Evolutionary conservation across 2,113 vertebrate genomes (phyloP).

Genomic region (Alectura lathami): DNA sequence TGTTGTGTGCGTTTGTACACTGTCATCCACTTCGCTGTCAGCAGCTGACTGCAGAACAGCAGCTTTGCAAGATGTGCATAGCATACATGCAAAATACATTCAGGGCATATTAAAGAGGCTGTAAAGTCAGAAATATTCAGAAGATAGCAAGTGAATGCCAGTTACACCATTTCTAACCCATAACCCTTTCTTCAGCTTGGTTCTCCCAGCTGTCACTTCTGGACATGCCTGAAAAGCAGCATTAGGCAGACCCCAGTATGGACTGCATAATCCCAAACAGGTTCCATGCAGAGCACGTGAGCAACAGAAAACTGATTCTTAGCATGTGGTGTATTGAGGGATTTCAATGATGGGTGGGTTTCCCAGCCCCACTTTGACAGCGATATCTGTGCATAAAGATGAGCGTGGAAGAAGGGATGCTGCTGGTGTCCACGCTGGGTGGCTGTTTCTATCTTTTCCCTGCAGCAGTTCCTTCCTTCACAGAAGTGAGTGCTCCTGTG

Average conservation of each 20-base stretch:
- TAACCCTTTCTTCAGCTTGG: background rate
- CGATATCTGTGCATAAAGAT: background rate
- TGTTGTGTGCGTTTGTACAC: background rate
- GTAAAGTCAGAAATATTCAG: background rate
- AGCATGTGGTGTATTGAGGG: background rate
- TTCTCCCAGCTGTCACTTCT: background rate
- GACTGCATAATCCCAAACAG: background rate
- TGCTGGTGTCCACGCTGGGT: background rate
- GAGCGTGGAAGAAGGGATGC: fast-evolving
- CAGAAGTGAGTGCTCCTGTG: background rate
- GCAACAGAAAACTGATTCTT: background rate
- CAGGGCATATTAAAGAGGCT: background rate
- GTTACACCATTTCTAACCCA: background rate
- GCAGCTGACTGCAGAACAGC: background rate
- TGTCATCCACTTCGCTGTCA: background rate
- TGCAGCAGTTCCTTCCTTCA: background rate
- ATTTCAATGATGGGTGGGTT: background rate
- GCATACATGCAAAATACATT: background rate
- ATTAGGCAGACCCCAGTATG: background rate
- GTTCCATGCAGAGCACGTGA: background rate
- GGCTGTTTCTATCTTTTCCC: background rate
- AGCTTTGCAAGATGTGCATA: background rate
- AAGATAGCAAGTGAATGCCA: background rate
- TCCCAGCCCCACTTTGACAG: background rate
- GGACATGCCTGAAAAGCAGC: background rate